phyloP scores from a whole-genome alignment of 2,797 vertebrate species.

The Thunnus albacares region DNA sequence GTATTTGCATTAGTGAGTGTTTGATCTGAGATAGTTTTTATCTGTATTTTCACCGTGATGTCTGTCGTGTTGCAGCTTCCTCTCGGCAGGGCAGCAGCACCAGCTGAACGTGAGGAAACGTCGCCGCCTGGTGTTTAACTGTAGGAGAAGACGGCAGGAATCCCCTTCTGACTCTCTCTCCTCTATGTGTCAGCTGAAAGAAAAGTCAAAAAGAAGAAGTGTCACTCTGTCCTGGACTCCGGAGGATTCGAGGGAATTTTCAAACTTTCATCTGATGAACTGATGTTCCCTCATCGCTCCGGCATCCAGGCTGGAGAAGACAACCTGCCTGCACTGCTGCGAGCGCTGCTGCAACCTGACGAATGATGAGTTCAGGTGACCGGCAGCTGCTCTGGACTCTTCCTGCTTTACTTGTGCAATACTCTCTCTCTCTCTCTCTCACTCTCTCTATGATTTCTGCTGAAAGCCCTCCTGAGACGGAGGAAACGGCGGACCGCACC shows the following conservation, averaged over 20 bases:
- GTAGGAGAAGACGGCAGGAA: constrained; percentile 15
- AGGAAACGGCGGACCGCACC: background rate
- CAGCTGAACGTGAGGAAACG: constrained; percentile 34
- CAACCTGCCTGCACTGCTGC: background rate
- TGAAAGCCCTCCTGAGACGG: background rate
- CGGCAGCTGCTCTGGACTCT: constrained; percentile 2
- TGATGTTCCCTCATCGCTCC: background rate
- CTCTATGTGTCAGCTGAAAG: constrained; percentile 2
- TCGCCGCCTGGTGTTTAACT: constrained; percentile 21
- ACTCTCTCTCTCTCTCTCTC: background rate
- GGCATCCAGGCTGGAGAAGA: background rate
- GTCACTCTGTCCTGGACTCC: background rate
- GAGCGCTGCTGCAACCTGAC: background rate
- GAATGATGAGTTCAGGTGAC: background rate
- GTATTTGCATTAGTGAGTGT: too few relatives aligned
- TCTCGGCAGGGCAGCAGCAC: constrained; percentile 57
- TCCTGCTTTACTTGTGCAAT: constrained; percentile 19
- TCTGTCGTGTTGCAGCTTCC: constrained; percentile 57
- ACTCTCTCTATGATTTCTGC: background rate
- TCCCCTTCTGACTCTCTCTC: background rate
- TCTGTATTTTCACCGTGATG: background rate
- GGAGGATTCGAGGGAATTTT: background rate
- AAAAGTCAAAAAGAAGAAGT: background rate
- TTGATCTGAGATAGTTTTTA: too few relatives aligned
- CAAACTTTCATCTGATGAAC: background rate